Conservation (phyloP, 1,140 invertebrate species). For the Ceratosolen fusciceps region DNA sequence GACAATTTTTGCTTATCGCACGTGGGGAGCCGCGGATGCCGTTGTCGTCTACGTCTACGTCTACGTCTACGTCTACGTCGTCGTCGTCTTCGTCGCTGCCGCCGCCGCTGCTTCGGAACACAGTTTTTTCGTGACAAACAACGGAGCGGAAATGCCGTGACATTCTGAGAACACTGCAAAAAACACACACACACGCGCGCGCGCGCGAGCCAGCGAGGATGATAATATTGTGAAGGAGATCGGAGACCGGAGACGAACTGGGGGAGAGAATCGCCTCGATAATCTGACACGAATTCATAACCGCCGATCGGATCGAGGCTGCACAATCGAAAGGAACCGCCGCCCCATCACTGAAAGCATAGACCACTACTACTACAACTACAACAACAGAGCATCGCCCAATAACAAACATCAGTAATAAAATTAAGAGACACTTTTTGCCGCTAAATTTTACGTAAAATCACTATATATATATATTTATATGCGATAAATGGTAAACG, state of each 20-base stretch:
- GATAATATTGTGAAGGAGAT: constrained; percentile 41
- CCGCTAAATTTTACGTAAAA: constrained; percentile 17
- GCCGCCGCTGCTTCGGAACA: constrained; percentile 19
- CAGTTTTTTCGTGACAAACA: constrained; percentile 34
- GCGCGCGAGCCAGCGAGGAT: constrained; percentile 46
- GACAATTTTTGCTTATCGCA: constrained; percentile 42
- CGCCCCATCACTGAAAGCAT: constrained; percentile 32
- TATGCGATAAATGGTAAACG: too few species aligned
- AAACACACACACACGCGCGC: too few species aligned
- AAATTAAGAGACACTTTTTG: constrained; percentile 16
- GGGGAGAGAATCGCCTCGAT: constrained; percentile 17
- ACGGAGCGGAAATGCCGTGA: constrained; percentile 38
- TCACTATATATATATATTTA: not conserved
- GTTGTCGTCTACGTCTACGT: constrained; percentile 7
- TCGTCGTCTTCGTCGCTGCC: constrained; percentile 4
- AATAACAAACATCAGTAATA: constrained; percentile 36
- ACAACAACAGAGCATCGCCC: constrained; percentile 38
- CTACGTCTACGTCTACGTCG: too few species aligned
- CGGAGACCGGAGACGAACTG: not conserved
- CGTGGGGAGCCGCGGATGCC: constrained; percentile 58
- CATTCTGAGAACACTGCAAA: constrained; percentile 26
- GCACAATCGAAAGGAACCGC: constrained; percentile 35
- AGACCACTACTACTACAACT: too few species aligned
- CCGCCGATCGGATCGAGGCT: constrained; percentile 26
- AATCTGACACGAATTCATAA: constrained; percentile 40